phyloP scores from a whole-genome alignment of 2,113 vertebrate species.

The Phyllostomus discolor region DNA sequence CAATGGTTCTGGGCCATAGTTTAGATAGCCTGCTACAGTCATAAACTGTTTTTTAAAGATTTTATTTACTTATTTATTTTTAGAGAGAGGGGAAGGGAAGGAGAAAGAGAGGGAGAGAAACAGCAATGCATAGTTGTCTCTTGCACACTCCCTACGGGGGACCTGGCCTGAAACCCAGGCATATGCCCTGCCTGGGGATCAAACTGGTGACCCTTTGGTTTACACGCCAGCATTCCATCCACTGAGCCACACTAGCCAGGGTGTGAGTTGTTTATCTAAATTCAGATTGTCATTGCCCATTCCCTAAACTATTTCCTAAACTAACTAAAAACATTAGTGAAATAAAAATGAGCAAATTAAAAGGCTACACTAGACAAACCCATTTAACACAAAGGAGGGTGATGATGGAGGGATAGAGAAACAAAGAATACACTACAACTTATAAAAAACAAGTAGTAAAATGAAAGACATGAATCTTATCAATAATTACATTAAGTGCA shows the following conservation, averaged over 20 bases:
- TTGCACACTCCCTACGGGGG: too few relatives aligned
- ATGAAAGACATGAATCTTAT: neutral
- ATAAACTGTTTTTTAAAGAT: neutral
- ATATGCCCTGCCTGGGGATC: too few relatives aligned
- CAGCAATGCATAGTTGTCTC: too few relatives aligned
- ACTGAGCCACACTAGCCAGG: too few relatives aligned
- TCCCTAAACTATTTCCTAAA: neutral
- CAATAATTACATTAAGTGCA: neutral
- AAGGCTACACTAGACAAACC: neutral
- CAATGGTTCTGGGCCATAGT: neutral
- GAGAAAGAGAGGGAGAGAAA: too few relatives aligned
- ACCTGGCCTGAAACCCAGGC: too few relatives aligned
- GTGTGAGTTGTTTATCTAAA: neutral
- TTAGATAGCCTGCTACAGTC: neutral
- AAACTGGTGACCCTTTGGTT: too few relatives aligned
- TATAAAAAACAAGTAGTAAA: neutral
- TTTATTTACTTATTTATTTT: too few relatives aligned
- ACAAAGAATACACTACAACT: neutral
- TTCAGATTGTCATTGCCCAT: neutral
- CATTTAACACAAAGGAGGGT: neutral
- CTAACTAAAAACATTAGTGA: neutral
- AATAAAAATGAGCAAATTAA: neutral
- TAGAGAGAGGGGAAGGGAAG: too few relatives aligned
- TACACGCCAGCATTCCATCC: too few relatives aligned
- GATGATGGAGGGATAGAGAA: neutral